Base-by-base conservation (phyloP, 2,113 vertebrate species). In the Apteryx owenii region DNA sequence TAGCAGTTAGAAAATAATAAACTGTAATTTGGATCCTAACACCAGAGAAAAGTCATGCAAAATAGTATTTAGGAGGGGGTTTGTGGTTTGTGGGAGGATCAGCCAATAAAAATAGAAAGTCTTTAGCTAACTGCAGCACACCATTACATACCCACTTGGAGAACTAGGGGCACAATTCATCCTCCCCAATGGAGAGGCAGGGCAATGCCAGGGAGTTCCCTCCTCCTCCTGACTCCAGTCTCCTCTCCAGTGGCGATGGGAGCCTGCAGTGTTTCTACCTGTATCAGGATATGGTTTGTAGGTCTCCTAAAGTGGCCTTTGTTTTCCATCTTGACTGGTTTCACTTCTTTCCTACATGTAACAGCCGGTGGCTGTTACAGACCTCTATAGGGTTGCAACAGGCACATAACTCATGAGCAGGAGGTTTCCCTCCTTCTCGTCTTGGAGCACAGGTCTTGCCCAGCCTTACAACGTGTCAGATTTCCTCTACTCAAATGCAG, bases 251-350 rank as follows among this genome's bases (percentile, higher is more conserved):
- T 53, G 61, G 31, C 15, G 4, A 8, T 10, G 7, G 70, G 16
- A 95, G 10, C 17, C 51, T 42, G 21, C 12, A 48, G 13, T 42
- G 36, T 58, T 73, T 79, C 54, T 58, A 26, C 62, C 53, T 44
- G 7, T 40, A 17, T 31, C 0, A 0, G n/a, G 9, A 16, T 81
- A 31, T 44, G 18, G 25, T 25, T 6, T 22, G 18, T 36, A 33
- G 44, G 20, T 77, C 21, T 77, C 13, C 12, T 89, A 51, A 62
- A 68, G 40, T 31, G 51, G 29, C 20, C 69, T 29, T n/a, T 20
- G 7, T 28, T 46, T 79, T 79, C 62, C 28, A 82, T 36, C 48
- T 79, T 68, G 36, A 42, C 40, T 17, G 46, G 20, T 31, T 75
- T 86, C 22, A 40, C 25, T 56, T 64, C 48, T 46, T 86, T 73